Evolutionary conservation across 2,888 invertebrate species (phyloP), one percentile per base, ranked within the genome.

Genomic region (Heliothis peltigera): DNA sequence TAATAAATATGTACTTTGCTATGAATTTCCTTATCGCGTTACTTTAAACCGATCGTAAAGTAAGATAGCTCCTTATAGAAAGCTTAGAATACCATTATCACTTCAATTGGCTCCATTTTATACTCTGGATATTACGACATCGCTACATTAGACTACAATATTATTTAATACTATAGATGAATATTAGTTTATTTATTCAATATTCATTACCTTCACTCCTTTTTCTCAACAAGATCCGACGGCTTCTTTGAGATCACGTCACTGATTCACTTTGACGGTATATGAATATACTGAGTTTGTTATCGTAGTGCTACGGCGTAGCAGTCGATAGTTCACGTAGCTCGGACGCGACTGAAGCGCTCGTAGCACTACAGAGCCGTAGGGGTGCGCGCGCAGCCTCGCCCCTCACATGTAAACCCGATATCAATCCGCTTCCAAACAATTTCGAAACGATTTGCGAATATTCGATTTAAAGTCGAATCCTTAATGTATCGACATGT

Each of bases 341-440:
- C 88, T 86, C 86, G 87, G 81, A 84, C 85, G 87, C 89, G 91
- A 94, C 94, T 94, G 92, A 91, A 82, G 81, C 86, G 86, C 82
- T 85, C 88, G 91, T 90, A 91, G 89, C 88, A 86, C 85, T 89
- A 88, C 88, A 82, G 71, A 80, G 79, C 72, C 85, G 88, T 89
- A 87, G 84, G 81, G 76, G 46, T 93, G 94, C 94, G 94, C 92
- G 93, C 94, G 93, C 94, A 93, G 89, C 92, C 91, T 90, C 92
- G 89, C 92, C 94, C 92, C 92, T 89, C 89, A 89, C 90, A 90
- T 88, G 85, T 89, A 89, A 89, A 91, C 89, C 92, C 92, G 84
- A 94, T 94, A 94, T 91, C 91, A 92, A 93, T 93, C 91, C 91
- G 88, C 87, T 86, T 85, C 84, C 85, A 85, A 84, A 85, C 86